Conservation (phyloP, 2,888 invertebrate genomes). For the Pristionchus entomophagus region DNA sequence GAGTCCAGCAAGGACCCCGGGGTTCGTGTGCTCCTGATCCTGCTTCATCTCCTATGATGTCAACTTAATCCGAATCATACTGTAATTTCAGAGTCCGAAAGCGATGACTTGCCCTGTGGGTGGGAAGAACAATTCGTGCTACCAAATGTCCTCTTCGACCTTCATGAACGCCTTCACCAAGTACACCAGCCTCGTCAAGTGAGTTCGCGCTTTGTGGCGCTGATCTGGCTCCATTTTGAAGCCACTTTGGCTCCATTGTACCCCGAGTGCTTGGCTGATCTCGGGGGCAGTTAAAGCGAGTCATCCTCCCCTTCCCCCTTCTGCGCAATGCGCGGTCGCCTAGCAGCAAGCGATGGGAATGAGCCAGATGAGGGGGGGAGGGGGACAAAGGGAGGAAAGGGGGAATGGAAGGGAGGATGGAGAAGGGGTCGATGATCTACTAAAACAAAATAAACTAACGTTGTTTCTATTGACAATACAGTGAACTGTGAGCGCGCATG, state of each 20-base stretch:
- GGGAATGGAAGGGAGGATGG: neutral
- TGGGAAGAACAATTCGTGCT: neutral
- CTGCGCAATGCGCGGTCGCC: constrained; percentile 4
- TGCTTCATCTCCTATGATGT: neutral
- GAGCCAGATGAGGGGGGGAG: neutral
- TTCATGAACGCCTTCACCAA: neutral
- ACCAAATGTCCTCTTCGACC: neutral
- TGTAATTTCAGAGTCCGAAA: neutral
- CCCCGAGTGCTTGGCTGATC: neutral
- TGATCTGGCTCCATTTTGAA: neutral
- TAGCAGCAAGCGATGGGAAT: neutral
- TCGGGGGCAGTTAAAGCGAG: neutral
- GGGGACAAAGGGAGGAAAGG: neutral
- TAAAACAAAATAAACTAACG: too few relatives aligned
- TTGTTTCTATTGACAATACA: too few relatives aligned
- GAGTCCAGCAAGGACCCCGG: constrained; percentile 1
- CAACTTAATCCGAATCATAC: neutral
- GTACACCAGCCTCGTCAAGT: neutral
- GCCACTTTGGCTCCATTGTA: neutral
- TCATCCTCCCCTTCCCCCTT: neutral
- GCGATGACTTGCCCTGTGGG: neutral
- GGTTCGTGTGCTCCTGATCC: neutral
- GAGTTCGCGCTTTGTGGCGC: neutral
- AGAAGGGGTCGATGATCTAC: neutral
- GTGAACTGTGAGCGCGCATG: too few relatives aligned